Base-by-base conservation (phyloP, 2,113 vertebrate genomes). In the Eclectus roratus region DNA sequence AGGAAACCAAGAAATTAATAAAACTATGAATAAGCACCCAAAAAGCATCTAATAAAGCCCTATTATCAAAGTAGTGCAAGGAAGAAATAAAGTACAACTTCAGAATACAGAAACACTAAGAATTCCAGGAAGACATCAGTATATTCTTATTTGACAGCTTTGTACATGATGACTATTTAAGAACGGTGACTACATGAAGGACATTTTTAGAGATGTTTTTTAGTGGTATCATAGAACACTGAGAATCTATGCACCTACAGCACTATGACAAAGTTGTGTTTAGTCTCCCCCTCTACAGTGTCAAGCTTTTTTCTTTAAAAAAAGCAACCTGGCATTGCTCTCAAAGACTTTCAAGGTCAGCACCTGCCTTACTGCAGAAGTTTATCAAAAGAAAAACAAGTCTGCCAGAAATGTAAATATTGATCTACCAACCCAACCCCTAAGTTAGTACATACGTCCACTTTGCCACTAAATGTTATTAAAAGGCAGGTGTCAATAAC, bases 401-500 rank as follows among this genome's bases (percentile, higher is more conserved):
- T 56, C 44, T 89, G 89, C 43, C 37, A 85, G 49, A 90, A 93
- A 85, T 41, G 71, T 53, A 93, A 96, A 91, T 49, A 95, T 61
- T 96, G 80, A 69, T 69, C 43, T 76, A 82, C 79, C 15, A 76
- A 85, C n/a, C 21, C 27, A 89, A 19, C 5, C 17, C 17, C 61
- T 9, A 7, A 63, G 29, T 39, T 49, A 60, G 56, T 23, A 58
- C 33, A 87, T 29, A 73, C 17, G 21, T 11, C 61, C 7, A 29
- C 39, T 85, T 41, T 82, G 52, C 52, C 65, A 76, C 35, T 47
- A 49, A 87, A 60, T 13, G 16, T 8, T 5, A 55, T 14, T 47
- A 52, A 79, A 82, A 79, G 25, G 55, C 41, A 86, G 37, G 35
- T 16, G 10, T 31, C 50, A 70, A 68, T 0, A 71, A 46, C 47